phyloP scores from a whole-genome alignment of 2,113 vertebrate genomes.

The Lota lota region DNA sequence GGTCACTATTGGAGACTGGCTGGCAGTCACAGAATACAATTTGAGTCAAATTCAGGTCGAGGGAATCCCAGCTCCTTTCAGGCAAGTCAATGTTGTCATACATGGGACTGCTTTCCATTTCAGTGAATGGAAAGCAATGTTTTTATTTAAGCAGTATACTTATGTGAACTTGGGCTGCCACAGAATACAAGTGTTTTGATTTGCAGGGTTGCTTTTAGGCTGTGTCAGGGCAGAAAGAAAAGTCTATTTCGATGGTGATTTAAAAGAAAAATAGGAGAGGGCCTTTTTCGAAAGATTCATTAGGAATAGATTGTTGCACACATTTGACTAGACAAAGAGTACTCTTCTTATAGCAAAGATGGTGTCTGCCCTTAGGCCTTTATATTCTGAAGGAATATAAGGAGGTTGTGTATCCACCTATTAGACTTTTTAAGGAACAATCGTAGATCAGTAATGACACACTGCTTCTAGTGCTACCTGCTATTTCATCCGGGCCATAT shows the following conservation, averaged over 20 bases:
- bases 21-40: slow-evolving; percentile 21
- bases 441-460: slow-evolving; percentile 42
- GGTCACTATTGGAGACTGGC: slow-evolving; percentile 35
- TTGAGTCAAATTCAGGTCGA: slow-evolving; percentile 40
- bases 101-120: neutral
- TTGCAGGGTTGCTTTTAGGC: neutral
- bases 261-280: neutral
- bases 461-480: slow-evolving; percentile 13
- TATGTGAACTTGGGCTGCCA: too few relatives aligned
- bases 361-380: slow-evolving; percentile 34
- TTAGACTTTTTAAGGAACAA: slow-evolving; percentile 34
- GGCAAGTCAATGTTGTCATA: slow-evolving; percentile 13
- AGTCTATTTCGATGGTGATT: neutral
- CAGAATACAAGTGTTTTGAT: slow-evolving; percentile 19
- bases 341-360: slow-evolving; percentile 8
- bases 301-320: neutral
- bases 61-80: slow-evolving; percentile 43
- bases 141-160: neutral
- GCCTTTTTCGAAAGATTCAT: neutral
- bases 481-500: too few relatives aligned
- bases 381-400: slow-evolving; percentile 40
- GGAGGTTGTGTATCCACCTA: slow-evolving; percentile 35
- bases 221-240: neutral
- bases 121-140: neutral
- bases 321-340: slow-evolving; percentile 13